Evolutionary conservation across 2,888 invertebrate genomes (phyloP), one percentile per base, ranked within the genome.

Genomic region (Xanthorhoe spadicearia): DNA sequence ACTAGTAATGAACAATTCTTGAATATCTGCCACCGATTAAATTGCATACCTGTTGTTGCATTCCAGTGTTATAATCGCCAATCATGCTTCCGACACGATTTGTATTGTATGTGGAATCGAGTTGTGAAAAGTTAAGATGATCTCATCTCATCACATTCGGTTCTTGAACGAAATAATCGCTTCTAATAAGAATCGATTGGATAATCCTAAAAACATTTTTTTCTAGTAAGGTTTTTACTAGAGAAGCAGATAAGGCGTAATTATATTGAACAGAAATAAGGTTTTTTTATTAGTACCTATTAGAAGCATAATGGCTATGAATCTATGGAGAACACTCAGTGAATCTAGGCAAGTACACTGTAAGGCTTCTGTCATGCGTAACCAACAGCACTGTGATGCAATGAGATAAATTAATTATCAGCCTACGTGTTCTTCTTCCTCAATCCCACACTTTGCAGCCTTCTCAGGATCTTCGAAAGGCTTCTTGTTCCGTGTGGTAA

Each of bases 1-100:
- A 88, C 77, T 73, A 74, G 75, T 77, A 79, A 78, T 78, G 80
- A 83, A 87, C 82, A 83, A 85, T 80, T 83, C 83, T 81, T 84
- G 80, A 84, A 85, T 83, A 83, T 81, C 73, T 75, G 66, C 71
- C 63, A 61, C 68, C 68, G 67, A 72, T 71, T 68, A 68, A 68
- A 74, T 77, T 77, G 74, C 73, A 74, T 75, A 67, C 61, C 46
- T 55, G 60, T 70, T 71, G 74, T 75, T 73, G 71, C 68, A 73
- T 73, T 74, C 68, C 48, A 23, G 71, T 67, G 68, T 61, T 56
- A 64, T 60, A 61, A 58, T 53, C 17, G 50, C 56, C 57, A 64
- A 58, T 57, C 55, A 52, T 67, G 57, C 57, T 57, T 49, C 48
- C 57, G 64, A 68, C 66, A 70, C 60, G 60, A 62, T 64, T 68